phyloP scores from a whole-genome alignment of 2,113 vertebrate species.

The Myrmophylax atrothorax region DNA sequence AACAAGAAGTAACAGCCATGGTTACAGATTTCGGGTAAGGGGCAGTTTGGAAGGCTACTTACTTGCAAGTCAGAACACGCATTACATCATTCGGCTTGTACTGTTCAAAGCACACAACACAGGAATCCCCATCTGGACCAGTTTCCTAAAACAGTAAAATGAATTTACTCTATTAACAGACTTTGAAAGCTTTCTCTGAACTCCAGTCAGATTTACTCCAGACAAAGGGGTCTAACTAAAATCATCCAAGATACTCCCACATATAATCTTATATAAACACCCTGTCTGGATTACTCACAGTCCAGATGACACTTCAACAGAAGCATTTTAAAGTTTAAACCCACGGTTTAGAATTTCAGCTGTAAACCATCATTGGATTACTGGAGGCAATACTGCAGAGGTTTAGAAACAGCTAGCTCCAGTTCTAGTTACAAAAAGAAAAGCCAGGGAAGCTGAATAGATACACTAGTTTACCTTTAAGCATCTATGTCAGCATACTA shows the following conservation, averaged over 20 bases:
- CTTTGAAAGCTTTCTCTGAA: not conserved
- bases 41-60: conserved; percentile 60
- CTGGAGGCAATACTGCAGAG: not conserved
- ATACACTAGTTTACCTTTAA: not conserved
- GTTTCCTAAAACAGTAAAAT: conserved; percentile 75
- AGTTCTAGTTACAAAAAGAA: not conserved
- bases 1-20: not conserved
- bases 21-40: not conserved
- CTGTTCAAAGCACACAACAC: conserved; percentile 90
- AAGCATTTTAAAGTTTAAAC: not conserved
- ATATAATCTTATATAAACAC: not conserved
- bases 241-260: not conserved
- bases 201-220: not conserved
- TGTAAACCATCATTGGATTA: not conserved
- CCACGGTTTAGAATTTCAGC: not conserved
- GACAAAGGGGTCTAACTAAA: not conserved
- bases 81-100: conserved; percentile 88
- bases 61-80: conserved; percentile 91
- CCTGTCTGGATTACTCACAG: not conserved
- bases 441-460: not conserved
- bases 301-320: not conserved
- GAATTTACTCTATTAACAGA: not conserved
- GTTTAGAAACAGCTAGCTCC: not conserved
- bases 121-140: conserved; percentile 80
- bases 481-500: not conserved